These are phyloP conservation scores for Orbicella faveolata DNA, from an alignment of 64 coral and sea anemone genomes.

Conservation along the genomic window DNA sequence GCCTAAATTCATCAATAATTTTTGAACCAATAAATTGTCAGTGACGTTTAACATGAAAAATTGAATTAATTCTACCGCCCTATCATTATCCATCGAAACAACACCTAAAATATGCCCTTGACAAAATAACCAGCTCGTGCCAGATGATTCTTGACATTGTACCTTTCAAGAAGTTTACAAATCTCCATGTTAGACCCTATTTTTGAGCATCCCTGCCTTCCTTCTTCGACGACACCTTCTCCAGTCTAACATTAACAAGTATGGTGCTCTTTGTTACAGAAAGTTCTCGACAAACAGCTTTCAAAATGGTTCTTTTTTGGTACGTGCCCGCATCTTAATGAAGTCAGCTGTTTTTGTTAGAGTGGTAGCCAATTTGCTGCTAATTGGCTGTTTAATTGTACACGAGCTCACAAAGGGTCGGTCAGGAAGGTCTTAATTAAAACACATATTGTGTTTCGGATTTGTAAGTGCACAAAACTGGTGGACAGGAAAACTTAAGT, in stretches of 20 bases:
- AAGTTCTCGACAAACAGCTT: background rate
- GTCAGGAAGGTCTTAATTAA: background rate
- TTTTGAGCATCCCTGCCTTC: background rate
- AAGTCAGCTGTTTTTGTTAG: background rate
- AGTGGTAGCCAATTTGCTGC: background rate
- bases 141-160: background rate
- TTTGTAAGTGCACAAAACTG: background rate
- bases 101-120: no score
- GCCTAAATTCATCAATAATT: background rate
- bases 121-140: no score
- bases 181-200: background rate
- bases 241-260: background rate
- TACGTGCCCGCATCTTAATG: background rate
- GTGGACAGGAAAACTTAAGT: background rate
- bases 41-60: background rate
- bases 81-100: background rate
- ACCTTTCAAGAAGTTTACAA: background rate
- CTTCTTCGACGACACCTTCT: background rate
- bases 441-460: background rate
- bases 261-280: background rate
- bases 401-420: background rate
- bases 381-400: constrained; percentile 29
- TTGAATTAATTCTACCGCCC: background rate
- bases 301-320: background rate
- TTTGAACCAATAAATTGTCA: background rate